Base-by-base conservation (phyloP, 2,888 invertebrate species). In the Trichopria drosophilae region DNA sequence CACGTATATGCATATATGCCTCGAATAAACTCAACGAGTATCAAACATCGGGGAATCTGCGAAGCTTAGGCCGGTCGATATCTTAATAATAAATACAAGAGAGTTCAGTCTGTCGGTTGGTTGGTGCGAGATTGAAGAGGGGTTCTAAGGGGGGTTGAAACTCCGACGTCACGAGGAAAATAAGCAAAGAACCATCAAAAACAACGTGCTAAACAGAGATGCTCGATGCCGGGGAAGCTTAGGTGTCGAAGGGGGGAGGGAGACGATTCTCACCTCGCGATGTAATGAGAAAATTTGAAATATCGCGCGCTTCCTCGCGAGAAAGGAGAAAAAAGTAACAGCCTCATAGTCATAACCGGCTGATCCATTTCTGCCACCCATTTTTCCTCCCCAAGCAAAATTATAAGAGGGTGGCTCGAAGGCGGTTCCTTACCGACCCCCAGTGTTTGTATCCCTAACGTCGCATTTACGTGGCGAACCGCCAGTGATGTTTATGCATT, bases 271-370 rank as follows among this genome's bases (percentile, higher is more conserved):
- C 74, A 71, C 73, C 73, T 72, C 72, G 63, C 61, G 66, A 67
- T 69, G 67, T 74, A 74, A 74, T 74, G 73, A 74, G 73, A 75
- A 75, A 74, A 74, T 73, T 75, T 75, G 73, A 73, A 75, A 75
- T 75, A 74, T 74, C 70, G 70, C 72, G 66, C 61, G 59, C 61
- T 61, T 39, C 36, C 37, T 39, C 13, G 37, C n/a, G 22, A n/a
- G 34, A 22, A 19, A 50, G 20, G 44, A 58, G 61, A 62, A 62
- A 63, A 60, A 63, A 66, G 66, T 64, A 65, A 65, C 67, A 61
- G 60, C 60, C 59, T 59, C 64, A 57, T 58, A 70, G 67, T 67
- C 72, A 65, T 72, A 71, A 71, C 68, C 69, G 66, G 62, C 68
- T 68, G 67, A 67, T 68, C 68, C 67, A 59, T 62, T 42, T 57